Percentiles rank a stretch among this genome's conserved stretches.
Evolutionary conservation across 2,113 vertebrate genomes (phyloP).

Genomic region (Camelus bactrianus): DNA sequence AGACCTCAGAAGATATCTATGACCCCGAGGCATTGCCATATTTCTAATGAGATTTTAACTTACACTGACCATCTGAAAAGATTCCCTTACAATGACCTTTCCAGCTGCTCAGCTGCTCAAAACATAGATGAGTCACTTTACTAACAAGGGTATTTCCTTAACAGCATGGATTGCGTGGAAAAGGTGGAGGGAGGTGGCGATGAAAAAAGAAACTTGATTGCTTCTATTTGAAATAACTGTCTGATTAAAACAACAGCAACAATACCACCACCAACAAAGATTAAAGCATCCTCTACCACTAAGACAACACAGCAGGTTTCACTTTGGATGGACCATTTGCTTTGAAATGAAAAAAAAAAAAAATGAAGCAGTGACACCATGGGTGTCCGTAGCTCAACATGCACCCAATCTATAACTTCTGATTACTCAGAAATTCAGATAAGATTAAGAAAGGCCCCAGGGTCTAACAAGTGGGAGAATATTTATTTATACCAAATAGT

Average conservation of each 20-base stretch:
- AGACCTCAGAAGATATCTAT: not conserved
- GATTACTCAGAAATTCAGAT: conserved; percentile 85
- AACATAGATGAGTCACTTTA: conserved; percentile 65
- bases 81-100: conserved; percentile 55
- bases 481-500: conserved; percentile 84
- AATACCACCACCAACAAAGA: conserved; percentile 68
- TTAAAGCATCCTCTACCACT: conserved; percentile 58
- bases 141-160: conserved; percentile 81
- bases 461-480: conserved; percentile 84
- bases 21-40: not conserved
- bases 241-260: conserved; percentile 79
- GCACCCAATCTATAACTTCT: conserved; percentile 86
- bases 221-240: conserved; percentile 79
- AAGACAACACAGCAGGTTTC: conserved; percentile 67
- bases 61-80: conserved; percentile 50
- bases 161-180: conserved; percentile 60
- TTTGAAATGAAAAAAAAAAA: conserved; percentile 79
- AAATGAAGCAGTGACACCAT: conserved; percentile 78
- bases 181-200: conserved; percentile 9
- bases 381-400: conserved; percentile 83
- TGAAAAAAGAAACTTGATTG: conserved; percentile 78
- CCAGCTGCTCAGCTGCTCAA: conserved; percentile 58
- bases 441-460: conserved; percentile 85
- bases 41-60: conserved; percentile 25
- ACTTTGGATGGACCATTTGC: conserved; percentile 81